These are phyloP conservation scores for Macrostomum lignano DNA, from an alignment of 1,140 invertebrate genomes.

Conservation along the genomic window DNA sequence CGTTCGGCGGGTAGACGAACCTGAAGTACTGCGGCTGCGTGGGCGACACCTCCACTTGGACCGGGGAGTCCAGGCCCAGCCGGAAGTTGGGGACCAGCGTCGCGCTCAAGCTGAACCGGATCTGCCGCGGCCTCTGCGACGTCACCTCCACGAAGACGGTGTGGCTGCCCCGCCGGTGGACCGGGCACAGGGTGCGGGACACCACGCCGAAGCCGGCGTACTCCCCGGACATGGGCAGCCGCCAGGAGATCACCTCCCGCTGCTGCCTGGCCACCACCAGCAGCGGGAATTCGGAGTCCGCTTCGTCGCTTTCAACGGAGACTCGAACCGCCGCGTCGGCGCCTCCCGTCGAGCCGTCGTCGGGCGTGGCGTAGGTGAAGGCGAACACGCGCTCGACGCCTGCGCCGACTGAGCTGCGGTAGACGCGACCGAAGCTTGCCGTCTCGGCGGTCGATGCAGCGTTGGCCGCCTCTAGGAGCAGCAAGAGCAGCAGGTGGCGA, in stretches of 20 bases:
- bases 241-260: conserved; percentile 38
- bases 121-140: conserved; percentile 29
- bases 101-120: conserved; percentile 31
- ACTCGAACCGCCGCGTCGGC: conserved; percentile 31
- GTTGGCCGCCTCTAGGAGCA: too few species aligned
- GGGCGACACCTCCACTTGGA: conserved; percentile 24
- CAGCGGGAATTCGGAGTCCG: conserved; percentile 32
- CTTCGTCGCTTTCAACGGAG: conserved; percentile 23
- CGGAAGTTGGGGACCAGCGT: conserved; percentile 33
- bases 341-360: too few species aligned
- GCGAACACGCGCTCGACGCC: too few species aligned
- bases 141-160: conserved; percentile 35
- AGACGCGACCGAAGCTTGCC: too few species aligned
- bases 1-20: conserved; percentile 27
- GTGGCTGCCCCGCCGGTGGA: conserved; percentile 27
- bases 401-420: too few species aligned
- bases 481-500: too few species aligned
- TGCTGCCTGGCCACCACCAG: conserved; percentile 39
- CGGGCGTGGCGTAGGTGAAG: too few species aligned
- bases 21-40: conserved; percentile 32
- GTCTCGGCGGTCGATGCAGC: too few species aligned
- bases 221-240: conserved; percentile 35
- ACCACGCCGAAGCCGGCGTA: conserved; percentile 32
- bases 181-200: conserved; percentile 37
- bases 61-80: conserved; percentile 21